These are phyloP conservation scores for Eueremaeus valkanovi DNA, from an alignment of 2,888 invertebrate genomes.

Conservation along the genomic window DNA sequence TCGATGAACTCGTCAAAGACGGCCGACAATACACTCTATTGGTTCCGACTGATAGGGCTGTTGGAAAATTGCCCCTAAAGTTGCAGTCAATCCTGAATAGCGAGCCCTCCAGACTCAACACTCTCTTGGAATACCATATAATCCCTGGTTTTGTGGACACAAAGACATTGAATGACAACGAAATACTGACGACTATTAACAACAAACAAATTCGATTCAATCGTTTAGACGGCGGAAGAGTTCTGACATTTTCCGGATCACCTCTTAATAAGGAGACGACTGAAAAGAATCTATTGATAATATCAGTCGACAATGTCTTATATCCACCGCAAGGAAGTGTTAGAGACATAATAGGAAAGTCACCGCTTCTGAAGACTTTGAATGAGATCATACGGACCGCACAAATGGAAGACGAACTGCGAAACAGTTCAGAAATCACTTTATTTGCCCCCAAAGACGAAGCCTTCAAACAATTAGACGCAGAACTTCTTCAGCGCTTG, in stretches of 20 bases:
- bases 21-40: conserved; percentile 45
- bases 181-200: conserved; percentile 43
- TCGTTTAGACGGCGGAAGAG: conserved; percentile 41
- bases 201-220: conserved; percentile 45
- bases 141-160: conserved; percentile 42
- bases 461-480: conserved; percentile 43
- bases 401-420: conserved; percentile 41
- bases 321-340: conserved; percentile 45
- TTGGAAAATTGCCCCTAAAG: conserved; percentile 43
- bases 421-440: conserved; percentile 44
- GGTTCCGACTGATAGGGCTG: conserved; percentile 46
- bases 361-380: conserved; percentile 45
- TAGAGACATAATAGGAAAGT: conserved; percentile 42
- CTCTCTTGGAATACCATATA: conserved; percentile 45
- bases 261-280: conserved; percentile 41
- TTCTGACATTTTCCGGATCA: conserved; percentile 44
- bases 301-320: conserved; percentile 44
- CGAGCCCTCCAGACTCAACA: conserved; percentile 42
- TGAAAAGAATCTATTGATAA: conserved; percentile 38
- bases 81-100: conserved; percentile 43
- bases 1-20: conserved; percentile 18
- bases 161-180: conserved; percentile 43
- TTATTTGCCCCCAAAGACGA: conserved; percentile 47
- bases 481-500: conserved; percentile 41
- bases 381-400: conserved; percentile 42